Evolutionary conservation across 23 tunicate genomes (phyloP).

Genomic region (Ciona savignyi): DNA sequence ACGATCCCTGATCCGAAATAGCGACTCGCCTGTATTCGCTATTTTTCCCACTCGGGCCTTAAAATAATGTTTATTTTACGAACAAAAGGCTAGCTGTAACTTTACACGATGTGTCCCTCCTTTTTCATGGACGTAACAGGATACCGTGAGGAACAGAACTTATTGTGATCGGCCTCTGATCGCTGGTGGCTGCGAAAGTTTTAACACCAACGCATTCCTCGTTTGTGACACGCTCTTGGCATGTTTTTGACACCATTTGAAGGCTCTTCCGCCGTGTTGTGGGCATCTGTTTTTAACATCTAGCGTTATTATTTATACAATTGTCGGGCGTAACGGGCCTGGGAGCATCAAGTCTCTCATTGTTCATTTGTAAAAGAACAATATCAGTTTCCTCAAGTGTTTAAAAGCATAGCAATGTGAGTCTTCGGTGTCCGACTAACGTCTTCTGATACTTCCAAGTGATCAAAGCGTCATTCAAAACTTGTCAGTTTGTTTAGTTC

Average conservation of each 20-base stretch:
- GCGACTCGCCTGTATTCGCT: neutral
- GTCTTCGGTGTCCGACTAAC: neutral
- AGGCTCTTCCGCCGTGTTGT: neutral
- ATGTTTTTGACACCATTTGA: neutral
- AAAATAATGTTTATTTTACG: neutral
- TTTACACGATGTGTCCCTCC: neutral
- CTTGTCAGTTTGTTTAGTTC: constrained; percentile 1
- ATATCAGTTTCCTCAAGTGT: neutral
- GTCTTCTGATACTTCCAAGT: neutral
- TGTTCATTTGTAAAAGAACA: neutral
- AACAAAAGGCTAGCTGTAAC: neutral
- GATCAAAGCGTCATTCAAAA: constrained; percentile 1
- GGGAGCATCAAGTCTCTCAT: neutral
- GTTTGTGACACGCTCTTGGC: neutral
- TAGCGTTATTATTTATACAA: neutral
- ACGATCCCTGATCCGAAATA: neutral
- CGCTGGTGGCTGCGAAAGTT: neutral
- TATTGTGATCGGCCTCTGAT: neutral
- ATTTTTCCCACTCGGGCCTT: neutral
- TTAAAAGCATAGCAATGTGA: neutral
- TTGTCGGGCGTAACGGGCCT: neutral
- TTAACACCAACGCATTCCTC: neutral
- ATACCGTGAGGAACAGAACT: neutral
- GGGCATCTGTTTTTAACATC: neutral
- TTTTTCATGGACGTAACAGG: neutral